A percentile compares a stretch with the other conserved stretches of the same genome.
phyloP scores from a whole-genome alignment of 2,888 invertebrate genomes.

The Trisateles emortualis region DNA sequence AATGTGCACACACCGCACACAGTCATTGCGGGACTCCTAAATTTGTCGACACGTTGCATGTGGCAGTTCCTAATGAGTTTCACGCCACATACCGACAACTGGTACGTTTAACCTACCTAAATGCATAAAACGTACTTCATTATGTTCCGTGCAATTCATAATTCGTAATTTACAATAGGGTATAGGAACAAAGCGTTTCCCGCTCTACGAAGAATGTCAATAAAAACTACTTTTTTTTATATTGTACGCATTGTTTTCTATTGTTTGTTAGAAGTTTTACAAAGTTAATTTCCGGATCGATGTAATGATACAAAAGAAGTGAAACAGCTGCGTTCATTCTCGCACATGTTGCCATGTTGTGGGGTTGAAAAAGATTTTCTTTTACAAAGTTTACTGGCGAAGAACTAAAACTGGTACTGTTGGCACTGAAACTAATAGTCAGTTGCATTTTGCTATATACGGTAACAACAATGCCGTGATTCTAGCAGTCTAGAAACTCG shows the following conservation, averaged over 20 bases:
- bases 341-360: background rate
- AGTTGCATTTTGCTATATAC: background rate
- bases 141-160: slow-evolving; percentile 8
- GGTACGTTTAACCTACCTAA: slow-evolving; percentile 1
- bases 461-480: background rate
- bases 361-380: slow-evolving; percentile 1
- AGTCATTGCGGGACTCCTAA: slow-evolving; percentile 13
- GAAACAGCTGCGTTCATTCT: slow-evolving; percentile 4
- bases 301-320: background rate
- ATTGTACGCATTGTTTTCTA: background rate
- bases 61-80: slow-evolving; percentile 52
- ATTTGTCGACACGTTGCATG: slow-evolving; percentile 45
- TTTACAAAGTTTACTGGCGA: background rate
- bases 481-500: background rate
- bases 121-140: slow-evolving; percentile 2
- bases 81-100: slow-evolving; percentile 16
- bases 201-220: slow-evolving; percentile 10
- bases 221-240: background rate
- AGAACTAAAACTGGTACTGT: background rate
- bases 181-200: slow-evolving; percentile 25
- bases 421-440: background rate
- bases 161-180: slow-evolving; percentile 26
- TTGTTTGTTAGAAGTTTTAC: background rate
- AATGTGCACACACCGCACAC: slow-evolving; percentile 18
- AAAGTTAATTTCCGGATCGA: background rate